Evolutionary conservation across 2,113 vertebrate genomes (phyloP).

Genomic region (Vidua macroura): DNA sequence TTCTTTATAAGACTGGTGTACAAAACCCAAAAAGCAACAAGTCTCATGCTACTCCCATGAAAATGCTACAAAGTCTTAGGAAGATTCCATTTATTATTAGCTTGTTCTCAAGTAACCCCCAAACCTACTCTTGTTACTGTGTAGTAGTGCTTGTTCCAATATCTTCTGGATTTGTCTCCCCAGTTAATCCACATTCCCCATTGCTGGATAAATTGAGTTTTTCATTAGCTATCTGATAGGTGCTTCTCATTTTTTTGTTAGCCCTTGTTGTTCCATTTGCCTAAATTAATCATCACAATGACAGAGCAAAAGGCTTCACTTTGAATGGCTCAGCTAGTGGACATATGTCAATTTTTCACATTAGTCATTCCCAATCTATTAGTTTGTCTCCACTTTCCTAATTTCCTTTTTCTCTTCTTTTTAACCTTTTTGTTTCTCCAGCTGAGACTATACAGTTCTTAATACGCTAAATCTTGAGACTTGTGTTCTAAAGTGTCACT

Average conservation of each 20-base stretch:
- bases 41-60: not conserved
- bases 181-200: not conserved
- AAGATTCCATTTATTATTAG: not conserved
- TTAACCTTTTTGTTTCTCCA: not conserved
- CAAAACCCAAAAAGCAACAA: not conserved
- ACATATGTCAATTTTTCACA: not conserved
- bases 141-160: not conserved
- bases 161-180: not conserved
- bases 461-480: fast-evolving
- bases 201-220: not conserved
- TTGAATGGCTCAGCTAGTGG: not conserved
- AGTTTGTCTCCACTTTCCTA: not conserved
- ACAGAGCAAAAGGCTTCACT: not conserved
- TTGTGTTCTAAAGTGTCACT: not conserved
- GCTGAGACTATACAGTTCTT: not conserved
- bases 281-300: not conserved
- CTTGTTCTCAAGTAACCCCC: not conserved
- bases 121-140: not conserved
- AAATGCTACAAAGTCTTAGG: not conserved
- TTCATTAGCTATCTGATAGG: not conserved
- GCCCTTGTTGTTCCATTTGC: not conserved
- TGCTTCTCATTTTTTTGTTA: not conserved
- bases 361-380: not conserved
- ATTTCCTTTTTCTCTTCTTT: not conserved
- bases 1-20: not conserved